Evolutionary conservation across 2,113 vertebrate genomes (phyloP).

Genomic region (Prinia subflava): DNA sequence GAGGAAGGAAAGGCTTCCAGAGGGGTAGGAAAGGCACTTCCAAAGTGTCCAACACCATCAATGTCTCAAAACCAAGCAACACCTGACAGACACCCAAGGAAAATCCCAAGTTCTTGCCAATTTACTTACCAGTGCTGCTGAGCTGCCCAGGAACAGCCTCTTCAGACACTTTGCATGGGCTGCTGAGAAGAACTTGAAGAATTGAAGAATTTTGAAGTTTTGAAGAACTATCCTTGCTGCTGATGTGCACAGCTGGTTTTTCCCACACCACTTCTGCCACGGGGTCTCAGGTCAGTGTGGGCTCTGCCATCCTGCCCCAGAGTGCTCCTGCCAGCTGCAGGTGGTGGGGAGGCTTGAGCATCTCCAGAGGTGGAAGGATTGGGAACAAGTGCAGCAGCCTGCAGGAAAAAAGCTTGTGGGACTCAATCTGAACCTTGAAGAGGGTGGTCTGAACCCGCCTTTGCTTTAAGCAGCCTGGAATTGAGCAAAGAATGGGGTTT

Average conservation of each 20-base stretch:
- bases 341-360: background rate
- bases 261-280: background rate
- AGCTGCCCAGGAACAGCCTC: background rate
- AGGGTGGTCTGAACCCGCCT: background rate
- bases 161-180: background rate
- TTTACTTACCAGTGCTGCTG: background rate
- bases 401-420: background rate
- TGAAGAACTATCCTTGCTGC: background rate
- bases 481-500: background rate
- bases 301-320: background rate
- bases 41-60: background rate
- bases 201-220: too few relatives aligned
- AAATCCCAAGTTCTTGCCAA: background rate
- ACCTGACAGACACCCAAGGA: fast-evolving
- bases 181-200: background rate
- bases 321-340: background rate
- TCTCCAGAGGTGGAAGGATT: background rate
- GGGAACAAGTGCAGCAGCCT: background rate
- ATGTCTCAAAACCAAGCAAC: background rate
- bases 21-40: background rate
- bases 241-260: background rate
- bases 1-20: too few relatives aligned
- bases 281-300: fast-evolving
- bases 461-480: background rate
- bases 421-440: background rate